phyloP scores from a whole-genome alignment of 1,140 invertebrate genomes.

The Neodiprion lecontei region DNA sequence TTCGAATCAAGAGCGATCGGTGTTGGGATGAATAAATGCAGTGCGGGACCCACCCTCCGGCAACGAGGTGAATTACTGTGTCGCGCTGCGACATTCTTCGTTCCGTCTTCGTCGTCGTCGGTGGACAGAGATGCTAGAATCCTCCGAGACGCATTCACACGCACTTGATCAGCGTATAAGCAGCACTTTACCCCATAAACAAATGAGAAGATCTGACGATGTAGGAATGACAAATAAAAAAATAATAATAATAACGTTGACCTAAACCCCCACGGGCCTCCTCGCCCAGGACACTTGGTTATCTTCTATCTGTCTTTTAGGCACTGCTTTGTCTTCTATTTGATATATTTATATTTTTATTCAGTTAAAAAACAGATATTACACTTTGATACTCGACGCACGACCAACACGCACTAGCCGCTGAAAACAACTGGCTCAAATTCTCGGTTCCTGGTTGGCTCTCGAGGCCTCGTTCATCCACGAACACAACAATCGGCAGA shows the following conservation, averaged over 20 bases:
- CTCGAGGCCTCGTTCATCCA: too few species aligned
- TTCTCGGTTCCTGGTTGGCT: neutral
- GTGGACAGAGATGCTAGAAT: neutral
- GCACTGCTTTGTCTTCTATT: neutral
- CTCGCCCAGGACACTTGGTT: too few species aligned
- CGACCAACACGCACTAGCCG: conserved; percentile 11
- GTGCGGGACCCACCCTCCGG: conserved; percentile 77
- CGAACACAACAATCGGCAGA: too few species aligned
- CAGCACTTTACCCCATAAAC: too few species aligned
- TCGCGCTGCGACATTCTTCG: conserved; percentile 75
- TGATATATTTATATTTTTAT: neutral
- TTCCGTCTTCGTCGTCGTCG: neutral
- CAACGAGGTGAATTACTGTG: conserved; percentile 84
- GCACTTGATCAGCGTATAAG: neutral
- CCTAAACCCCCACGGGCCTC: too few species aligned
- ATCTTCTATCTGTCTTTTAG: neutral
- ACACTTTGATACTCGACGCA: neutral
- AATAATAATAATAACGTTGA: too few species aligned
- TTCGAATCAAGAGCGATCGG: too few species aligned
- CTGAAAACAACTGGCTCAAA: conserved; percentile 35
- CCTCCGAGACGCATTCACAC: neutral
- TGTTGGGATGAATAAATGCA: neutral
- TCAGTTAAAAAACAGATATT: neutral
- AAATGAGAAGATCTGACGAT: too few species aligned
- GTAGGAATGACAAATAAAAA: too few species aligned